Evolutionary conservation across 2,113 vertebrate species (phyloP), one percentile per base, ranked within the genome.

Genomic region (Lasiurus borealis): DNA sequence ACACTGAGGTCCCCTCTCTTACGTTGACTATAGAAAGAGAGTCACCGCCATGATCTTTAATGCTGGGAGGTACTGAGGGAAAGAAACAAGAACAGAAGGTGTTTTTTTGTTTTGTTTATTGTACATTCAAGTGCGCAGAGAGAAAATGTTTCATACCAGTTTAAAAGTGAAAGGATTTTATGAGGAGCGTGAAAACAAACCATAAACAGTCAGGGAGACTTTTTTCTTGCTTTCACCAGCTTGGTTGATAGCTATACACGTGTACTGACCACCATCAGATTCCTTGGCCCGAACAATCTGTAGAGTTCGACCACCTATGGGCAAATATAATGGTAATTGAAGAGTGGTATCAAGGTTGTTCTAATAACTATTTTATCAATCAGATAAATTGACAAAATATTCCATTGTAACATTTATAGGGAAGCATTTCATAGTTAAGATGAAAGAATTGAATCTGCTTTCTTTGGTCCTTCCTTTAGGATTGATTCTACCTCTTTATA

Each of bases 241-340:
- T 91, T 98, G 98, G 93, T 99, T 99, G 95, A 99, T 98, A 92
- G 99, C 99, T 95, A 99, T 96, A 86, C 99, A 99, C 77, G 97
- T 98, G 95, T 99, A 99, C 95, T 99, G 99, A 50, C 99, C 99
- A 31, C 98, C 99, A 81, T 99, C 99, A 9, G 99, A 98, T n/a
- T 99, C 97, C 93, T 98, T 99, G 89, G 99, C 98, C 89, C 98
- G 99, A 68, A 99, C 97, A 95, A 99, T 99, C 97, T 99, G 99
- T 66, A 99, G 98, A 1, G 98, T 99, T 6, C 99, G 99, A 76
- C 99, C 99, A 94, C 99, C 99, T 99, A 93, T 29, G 62, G 36
- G 23, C 8, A 88, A 93, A 91, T 83, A 83, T 2, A 90, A 78
- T 9, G 25, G 36, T 78, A 82, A 80, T 0, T 57, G 10, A 93